Base-by-base conservation (phyloP, 2,888 invertebrate genomes). In the Gibbula magus region DNA sequence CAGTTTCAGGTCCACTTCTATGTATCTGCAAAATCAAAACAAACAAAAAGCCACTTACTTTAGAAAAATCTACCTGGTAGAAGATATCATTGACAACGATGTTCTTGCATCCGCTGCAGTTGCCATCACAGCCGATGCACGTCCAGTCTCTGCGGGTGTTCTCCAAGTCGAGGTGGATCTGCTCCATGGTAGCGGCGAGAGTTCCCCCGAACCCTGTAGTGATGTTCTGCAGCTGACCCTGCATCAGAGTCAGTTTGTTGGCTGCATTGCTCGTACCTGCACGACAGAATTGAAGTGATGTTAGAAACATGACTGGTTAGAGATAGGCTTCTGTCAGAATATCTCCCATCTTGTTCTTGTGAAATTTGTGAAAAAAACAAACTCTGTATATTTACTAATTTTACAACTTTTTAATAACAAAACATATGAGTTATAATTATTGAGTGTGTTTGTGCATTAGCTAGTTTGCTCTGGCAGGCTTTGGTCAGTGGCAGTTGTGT, bases 71-170 rank as follows among this genome's bases (percentile, higher is more conserved):
- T 7, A 67, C 78, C 22, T 76, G 79, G 51, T 67, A 78, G 77
- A 75, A 80, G 53, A 83, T 83, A 53, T 83, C 83, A 39, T 78
- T 75, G 10, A 75, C 75, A 8, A 81, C 74, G 20, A 83, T 79
- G 52, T 79, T 20, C 16, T 66, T 32, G 56, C 83, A 83, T n/a
- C 78, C 81, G 0, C 45, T 25, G 56, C 83, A 83, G 25, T 79
- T 74, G 22, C 83, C 83, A 53, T 81, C 79, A 61, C 83, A 83
- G 29, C 83, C 83, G 20, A 70, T 67, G 35, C 83, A 83, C 4
- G 79, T 75, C 61, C 67, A 81, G 78, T 81, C 83, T 5, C 25
- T 66, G 13, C 78, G 54, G 3, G 79, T 70, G 20, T 39, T 39
- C 8, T 70, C 76, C n/a, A 83, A 73, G 51, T 81, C 79, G 35